phyloP scores from a whole-genome alignment of 2,888 invertebrate species.

The Scelioninae gen. 2 region DNA sequence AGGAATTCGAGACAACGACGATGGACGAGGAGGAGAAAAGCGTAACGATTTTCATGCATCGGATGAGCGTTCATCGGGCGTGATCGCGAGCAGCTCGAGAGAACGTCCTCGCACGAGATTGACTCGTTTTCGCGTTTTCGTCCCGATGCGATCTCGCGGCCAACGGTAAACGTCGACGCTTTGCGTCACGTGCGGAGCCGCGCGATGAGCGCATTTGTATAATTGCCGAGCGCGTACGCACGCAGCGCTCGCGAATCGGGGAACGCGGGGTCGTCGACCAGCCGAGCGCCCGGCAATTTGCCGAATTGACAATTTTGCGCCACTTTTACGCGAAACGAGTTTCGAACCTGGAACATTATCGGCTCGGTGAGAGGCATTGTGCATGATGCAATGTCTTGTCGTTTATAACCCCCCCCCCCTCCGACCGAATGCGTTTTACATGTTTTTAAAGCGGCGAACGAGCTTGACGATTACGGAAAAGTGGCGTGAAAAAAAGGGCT shows the following conservation, averaged over 20 bases:
- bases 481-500: no score
- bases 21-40: constrained; percentile 58
- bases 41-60: constrained; percentile 65
- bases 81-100: constrained; percentile 47
- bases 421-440: no score
- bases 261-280: constrained; percentile 53
- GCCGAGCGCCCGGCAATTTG: constrained; percentile 32
- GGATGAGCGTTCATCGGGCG: constrained; percentile 57
- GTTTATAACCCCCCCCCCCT: no score
- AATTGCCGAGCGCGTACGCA: constrained; percentile 36
- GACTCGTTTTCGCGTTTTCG: constrained; percentile 45
- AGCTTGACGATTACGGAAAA: no score
- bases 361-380: constrained; percentile 28
- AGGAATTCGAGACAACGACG: constrained; percentile 33
- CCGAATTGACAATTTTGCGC: constrained; percentile 53
- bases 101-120: constrained; percentile 45
- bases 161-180: constrained; percentile 40
- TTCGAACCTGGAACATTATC: constrained; percentile 39
- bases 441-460: neutral
- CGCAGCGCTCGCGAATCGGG: constrained; percentile 18
- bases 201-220: constrained; percentile 42
- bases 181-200: constrained; percentile 40
- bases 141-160: constrained; percentile 14
- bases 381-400: constrained; percentile 28
- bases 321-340: constrained; percentile 48